Evolutionary conservation across 2,797 vertebrate genomes (phyloP).

Genomic region (Petrocephalus sullivani): DNA sequence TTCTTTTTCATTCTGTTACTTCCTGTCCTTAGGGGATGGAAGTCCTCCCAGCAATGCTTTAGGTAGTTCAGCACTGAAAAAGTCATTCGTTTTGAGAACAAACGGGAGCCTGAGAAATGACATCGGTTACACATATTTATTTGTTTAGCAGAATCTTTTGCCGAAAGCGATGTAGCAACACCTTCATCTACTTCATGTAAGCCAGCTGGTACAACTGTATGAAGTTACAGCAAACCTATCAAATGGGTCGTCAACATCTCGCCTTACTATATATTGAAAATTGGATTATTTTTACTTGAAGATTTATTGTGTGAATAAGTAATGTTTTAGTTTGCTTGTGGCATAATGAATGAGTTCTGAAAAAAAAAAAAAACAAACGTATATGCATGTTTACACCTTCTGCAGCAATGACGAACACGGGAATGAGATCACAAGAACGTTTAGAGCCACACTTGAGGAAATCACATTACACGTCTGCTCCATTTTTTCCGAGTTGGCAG

Average conservation of each 20-base stretch:
- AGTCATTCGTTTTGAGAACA: background rate
- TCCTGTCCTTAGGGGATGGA: background rate
- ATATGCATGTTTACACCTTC: background rate
- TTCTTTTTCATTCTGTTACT: background rate
- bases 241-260: background rate
- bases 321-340: background rate
- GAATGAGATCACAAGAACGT: background rate
- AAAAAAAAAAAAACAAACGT: background rate
- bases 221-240: background rate
- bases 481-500: background rate
- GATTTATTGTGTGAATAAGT: background rate
- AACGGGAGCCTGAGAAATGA: background rate
- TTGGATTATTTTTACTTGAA: background rate
- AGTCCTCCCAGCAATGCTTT: background rate
- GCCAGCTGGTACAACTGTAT: slow-evolving; percentile 1
- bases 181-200: background rate
- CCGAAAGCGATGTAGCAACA: background rate
- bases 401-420: background rate
- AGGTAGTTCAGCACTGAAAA: background rate
- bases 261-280: background rate
- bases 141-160: background rate
- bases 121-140: background rate
- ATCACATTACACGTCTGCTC: background rate
- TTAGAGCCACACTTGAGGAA: background rate
- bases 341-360: background rate